Evolutionary conservation across 2,113 vertebrate genomes (phyloP), one percentile per base, ranked within the genome.

Genomic region (Varanus salvator): DNA sequence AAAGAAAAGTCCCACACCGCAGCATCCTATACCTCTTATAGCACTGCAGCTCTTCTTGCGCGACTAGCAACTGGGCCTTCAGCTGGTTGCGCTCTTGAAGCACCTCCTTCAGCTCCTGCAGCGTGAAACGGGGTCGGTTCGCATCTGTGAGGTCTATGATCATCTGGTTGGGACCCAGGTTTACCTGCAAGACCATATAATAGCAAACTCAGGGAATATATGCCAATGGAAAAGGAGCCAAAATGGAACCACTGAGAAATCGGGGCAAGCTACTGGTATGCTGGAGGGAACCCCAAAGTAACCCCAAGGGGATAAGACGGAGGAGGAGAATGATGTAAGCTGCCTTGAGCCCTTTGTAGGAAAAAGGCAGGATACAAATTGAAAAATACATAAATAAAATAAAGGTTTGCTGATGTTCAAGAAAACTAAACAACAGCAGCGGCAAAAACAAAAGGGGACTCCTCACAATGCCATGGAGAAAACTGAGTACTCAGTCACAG

Each of bases 61-160:
- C 97, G 81, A 99, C 92, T 85, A 99, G 96, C 52, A 99, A 97
- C 94, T 99, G 98, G 2, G 98, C 98, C 95, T 99, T 99, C 87
- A 99, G 97, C 87, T 98, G 97, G 96, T 99, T 99, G 66, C 99
- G 97, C 93, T 99, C 99, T 90, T 99, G 99, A 31, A 99, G 75
- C 1, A 99, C 99, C 3, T 99, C 99, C 92, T 97, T 97, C 92
- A 99, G 97, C 96, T 99, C 99, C 94, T 99, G 98, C 89, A 99
- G 97, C 0, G 99, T 99, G 96, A 99, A 99, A 23, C 98, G 98
- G 0, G 99, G 99, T 15, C 99, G 97, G 92, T 99, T 97, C 48
- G 98, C 98, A 66, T 99, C 99, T 0, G 97, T 97, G 90, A 99
- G 96, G 95, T 99, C 99, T 8, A 99, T 97, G 52, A 99, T 92